phyloP scores from a whole-genome alignment of 1,140 invertebrate species.

The Patella vulgata region DNA sequence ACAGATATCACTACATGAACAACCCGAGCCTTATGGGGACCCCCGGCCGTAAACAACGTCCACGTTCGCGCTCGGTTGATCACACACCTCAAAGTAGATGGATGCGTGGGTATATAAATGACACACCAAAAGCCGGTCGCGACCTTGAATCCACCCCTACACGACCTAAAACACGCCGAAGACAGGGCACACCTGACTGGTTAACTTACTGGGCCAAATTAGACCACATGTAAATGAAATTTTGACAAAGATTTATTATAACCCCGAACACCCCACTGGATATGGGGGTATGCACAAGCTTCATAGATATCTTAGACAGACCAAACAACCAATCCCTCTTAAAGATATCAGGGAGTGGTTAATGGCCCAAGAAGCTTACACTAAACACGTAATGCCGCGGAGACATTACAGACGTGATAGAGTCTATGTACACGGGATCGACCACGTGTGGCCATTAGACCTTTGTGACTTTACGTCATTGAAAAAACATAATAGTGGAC shows the following conservation, averaged over 20 bases:
- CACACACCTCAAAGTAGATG: neutral
- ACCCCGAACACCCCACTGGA: neutral
- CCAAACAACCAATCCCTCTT: too few relatives aligned
- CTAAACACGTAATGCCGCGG: conserved; percentile 22
- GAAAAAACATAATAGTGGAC: conserved; percentile 60
- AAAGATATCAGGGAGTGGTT: conserved; percentile 14
- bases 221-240: too few relatives aligned
- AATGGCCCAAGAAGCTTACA: conserved; percentile 23
- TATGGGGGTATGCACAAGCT: too few relatives aligned
- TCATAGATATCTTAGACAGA: too few relatives aligned
- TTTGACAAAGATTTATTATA: neutral
- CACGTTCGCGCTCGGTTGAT: conserved; percentile 10
- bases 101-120: neutral
- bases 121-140: too few relatives aligned
- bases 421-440: conserved; percentile 36
- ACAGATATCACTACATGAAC: too few relatives aligned
- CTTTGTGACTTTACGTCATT: conserved; percentile 54
- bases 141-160: too few relatives aligned
- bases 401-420: conserved; percentile 11
- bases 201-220: too few relatives aligned
- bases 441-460: conserved; percentile 64
- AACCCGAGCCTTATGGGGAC: too few relatives aligned
- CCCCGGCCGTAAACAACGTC: too few relatives aligned
- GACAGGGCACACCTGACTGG: too few relatives aligned
- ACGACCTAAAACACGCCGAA: too few relatives aligned